These are phyloP conservation scores for Noctua comes DNA, from an alignment of 2,888 invertebrate genomes.

Conservation along the genomic window DNA sequence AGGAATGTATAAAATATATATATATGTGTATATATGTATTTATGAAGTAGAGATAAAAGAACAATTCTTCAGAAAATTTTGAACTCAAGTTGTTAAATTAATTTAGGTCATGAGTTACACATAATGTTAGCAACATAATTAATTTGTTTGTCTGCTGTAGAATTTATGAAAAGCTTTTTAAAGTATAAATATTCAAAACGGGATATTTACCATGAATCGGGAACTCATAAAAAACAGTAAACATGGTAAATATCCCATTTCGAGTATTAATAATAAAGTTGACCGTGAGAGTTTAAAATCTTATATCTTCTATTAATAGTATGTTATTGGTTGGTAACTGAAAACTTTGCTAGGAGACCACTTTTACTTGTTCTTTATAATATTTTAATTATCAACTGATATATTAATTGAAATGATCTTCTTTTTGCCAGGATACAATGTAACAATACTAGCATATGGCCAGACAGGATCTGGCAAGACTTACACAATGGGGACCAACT, in stretches of 20 bases:
- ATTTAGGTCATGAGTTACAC: background rate
- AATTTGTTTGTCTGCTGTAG: background rate
- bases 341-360: background rate
- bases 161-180: background rate
- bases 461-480: slow-evolving; percentile 99
- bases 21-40: too few species aligned
- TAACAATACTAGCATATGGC: slow-evolving; percentile 98
- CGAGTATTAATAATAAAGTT: too few species aligned
- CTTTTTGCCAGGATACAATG: slow-evolving; percentile 94
- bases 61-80: background rate
- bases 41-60: background rate
- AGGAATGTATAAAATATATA: too few species aligned
- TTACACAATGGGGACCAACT: slow-evolving; percentile 97
- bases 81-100: background rate
- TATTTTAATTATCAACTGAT: background rate
- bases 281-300: too few species aligned
- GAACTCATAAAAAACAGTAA: too few species aligned
- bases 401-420: background rate
- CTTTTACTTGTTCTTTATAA: background rate
- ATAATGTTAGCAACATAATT: background rate
- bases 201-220: too few species aligned
- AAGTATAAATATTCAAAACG: too few species aligned
- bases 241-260: too few species aligned
- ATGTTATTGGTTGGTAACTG: background rate
- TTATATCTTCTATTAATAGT: too few species aligned